Base-by-base conservation (phyloP, 2,888 invertebrate species). In the Spilarctia lutea region DNA sequence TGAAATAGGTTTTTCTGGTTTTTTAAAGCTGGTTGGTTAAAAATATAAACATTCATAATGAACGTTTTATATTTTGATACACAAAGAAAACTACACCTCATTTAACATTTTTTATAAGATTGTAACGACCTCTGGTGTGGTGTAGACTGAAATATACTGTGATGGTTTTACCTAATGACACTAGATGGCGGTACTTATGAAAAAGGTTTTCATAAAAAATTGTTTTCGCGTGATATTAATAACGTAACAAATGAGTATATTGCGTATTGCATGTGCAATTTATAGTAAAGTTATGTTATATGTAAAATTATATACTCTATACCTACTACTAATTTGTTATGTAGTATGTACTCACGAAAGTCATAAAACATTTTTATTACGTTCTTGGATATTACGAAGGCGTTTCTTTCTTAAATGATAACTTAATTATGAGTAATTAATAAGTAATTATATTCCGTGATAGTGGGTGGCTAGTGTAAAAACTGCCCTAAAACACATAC, bases 71-170 rank as follows among this genome's bases (percentile, higher is more conserved):
- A n/a, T n/a, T n/a, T 81, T 67, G 48, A 52, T 70, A 48, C 39
- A 27, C 18, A n/a, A 74, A 73, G 30, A 71, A 66, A 30, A 65
- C 68, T 65, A 16, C 24, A 63, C 16, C 13, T 56, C 4, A 18
- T 30, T 68, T 8, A 6, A 30, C 3, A n/a, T n/a, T 56, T 63
- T 30, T 30, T 60, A 4, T 33, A 4, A 11, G 2, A 56, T 39
- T 1, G 35, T 73, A 66, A 75, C 65, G 84, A 73, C 84, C 75
- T 83, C 82, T 83, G 11, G 39, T n/a, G 71, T 30, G 24, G 16
- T 35, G 27, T 75, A 11, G 27, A 30, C 18, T 63, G 67, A 27
- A 33, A 11, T 30, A 1, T 2, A 24, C 3, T 16, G 3, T 20
- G 68, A 33, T 72, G 71, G 63, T 30, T 67, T 67, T 6, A 11